Evolutionary conservation across 2,888 invertebrate genomes (phyloP).

Genomic region (Osmoderma eremita): DNA sequence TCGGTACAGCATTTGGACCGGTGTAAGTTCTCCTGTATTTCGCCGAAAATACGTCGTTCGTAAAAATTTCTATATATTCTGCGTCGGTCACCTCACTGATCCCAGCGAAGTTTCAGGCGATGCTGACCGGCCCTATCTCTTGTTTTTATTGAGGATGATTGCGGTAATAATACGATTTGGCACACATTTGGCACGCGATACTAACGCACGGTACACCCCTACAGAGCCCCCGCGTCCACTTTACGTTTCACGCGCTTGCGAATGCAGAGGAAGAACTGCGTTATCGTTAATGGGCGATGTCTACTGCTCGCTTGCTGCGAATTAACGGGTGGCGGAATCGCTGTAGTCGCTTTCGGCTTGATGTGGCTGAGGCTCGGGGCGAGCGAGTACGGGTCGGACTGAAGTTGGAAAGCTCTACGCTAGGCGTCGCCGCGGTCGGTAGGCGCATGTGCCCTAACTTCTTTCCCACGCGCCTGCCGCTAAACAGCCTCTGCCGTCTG

Average conservation of each 20-base stretch:
- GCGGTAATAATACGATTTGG: slow-evolving; percentile 24
- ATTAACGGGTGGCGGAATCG: slow-evolving; percentile 32
- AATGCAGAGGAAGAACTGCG: not conserved
- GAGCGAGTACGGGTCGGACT: slow-evolving; percentile 62
- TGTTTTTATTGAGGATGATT: slow-evolving; percentile 1
- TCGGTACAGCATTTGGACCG: slow-evolving; percentile 1
- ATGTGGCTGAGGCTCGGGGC: slow-evolving; percentile 49
- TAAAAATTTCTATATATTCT: too few relatives aligned
- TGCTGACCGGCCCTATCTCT: slow-evolving; percentile 1
- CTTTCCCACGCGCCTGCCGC: slow-evolving; percentile 30
- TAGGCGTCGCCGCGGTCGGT: slow-evolving; percentile 54
- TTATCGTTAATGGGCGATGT: too few relatives aligned
- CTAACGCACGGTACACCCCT: slow-evolving; percentile 48
- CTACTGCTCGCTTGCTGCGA: too few relatives aligned
- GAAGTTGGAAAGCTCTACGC: slow-evolving; percentile 58
- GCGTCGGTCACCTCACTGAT: too few relatives aligned
- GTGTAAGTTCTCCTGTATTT: not conserved
- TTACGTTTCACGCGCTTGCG: not conserved
- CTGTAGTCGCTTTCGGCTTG: slow-evolving; percentile 42
- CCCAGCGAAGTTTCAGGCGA: too few relatives aligned
- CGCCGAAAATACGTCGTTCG: not conserved
- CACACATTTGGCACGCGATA: slow-evolving; percentile 49
- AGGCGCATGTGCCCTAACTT: slow-evolving; percentile 52
- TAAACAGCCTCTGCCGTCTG: too few relatives aligned
- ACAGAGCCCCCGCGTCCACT: too few relatives aligned